Evolutionary conservation across 2,797 vertebrate genomes (phyloP), one percentile per base, ranked within the genome.

Genomic region (Sphaeramia orbicularis): DNA sequence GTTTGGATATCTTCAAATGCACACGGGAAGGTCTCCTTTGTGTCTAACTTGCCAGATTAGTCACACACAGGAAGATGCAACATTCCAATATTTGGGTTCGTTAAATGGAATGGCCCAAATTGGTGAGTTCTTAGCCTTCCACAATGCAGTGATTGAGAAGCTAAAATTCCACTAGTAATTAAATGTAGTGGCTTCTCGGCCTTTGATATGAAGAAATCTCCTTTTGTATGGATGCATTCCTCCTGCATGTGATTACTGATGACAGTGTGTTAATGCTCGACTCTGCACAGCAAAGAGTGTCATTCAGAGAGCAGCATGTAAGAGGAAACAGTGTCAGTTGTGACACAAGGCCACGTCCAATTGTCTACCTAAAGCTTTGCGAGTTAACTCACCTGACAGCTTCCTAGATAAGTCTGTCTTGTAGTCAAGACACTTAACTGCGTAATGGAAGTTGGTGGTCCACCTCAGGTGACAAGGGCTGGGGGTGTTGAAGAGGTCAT

Each of bases 351-450:
- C 83, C 86, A 90, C 79, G 60, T 94, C 86, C 90, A 86, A 88
- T 85, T 89, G 88, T 91, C 89, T 74, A 68, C 65, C 76, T 76
- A 87, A 80, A 86, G 87, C 90, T 85, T 81, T 81, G 79, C 86
- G 84, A 84, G 85, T 91, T 91, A 84, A 83, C 80, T 91, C 87
- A 89, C 88, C 90, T 93, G 90, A 92, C 92, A 92, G 91, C 75
- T 89, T 81, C 74, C 68, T 10, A 88, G 93, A 94, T 93, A 94
- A 92, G 83, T 90, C 87, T 75, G 86, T 84, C 84, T 88, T 84
- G 81, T 87, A 83, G 80, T 85, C 60, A 52, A 89, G 89, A 89
- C 87, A 78, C 87, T 91, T 86, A 86, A 81, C 86, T 71, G 61
- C 50, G 70, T 87, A 90, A 85, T 79, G 88, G 86, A 89, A 92